Evolutionary conservation across 30 jellyfish, hydroid and myxozoan genomes (phyloP).

Genomic region (Euphysa ruthae): DNA sequence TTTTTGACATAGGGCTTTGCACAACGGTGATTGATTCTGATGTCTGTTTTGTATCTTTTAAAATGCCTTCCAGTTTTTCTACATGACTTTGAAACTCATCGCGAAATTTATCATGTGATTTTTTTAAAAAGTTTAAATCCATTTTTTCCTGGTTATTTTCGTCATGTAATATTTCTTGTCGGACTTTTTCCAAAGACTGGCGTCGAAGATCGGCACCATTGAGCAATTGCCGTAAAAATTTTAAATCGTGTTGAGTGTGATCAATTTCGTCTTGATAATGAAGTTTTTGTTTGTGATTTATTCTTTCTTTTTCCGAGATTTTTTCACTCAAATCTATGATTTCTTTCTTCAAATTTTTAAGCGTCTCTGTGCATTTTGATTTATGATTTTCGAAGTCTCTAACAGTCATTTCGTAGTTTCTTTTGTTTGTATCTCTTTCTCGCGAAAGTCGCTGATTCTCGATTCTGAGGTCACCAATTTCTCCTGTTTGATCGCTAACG

Average conservation of each 20-base stretch:
- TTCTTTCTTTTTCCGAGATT: slow-evolving; percentile 78
- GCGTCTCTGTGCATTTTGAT: slow-evolving; percentile 46
- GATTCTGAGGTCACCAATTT: slow-evolving; percentile 49
- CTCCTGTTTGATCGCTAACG: slow-evolving; percentile 47
- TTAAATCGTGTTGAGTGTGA: slow-evolving; percentile 63
- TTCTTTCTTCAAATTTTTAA: slow-evolving; percentile 62
- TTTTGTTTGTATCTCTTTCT: slow-evolving; percentile 44
- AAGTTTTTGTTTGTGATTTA: slow-evolving; percentile 70
- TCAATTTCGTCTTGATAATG: slow-evolving; percentile 83
- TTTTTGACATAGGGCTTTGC: slow-evolving; percentile 95
- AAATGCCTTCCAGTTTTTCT: slow-evolving; percentile 70
- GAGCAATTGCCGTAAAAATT: slow-evolving; percentile 41
- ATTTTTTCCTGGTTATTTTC: slow-evolving; percentile 29
- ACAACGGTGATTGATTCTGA: slow-evolving; percentile 77
- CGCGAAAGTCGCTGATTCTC: slow-evolving; percentile 52
- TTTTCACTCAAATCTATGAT: slow-evolving; percentile 59
- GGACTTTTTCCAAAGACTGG: background rate
- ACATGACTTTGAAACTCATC: slow-evolving; percentile 75
- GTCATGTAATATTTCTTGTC: background rate
- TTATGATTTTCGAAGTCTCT: slow-evolving; percentile 76
- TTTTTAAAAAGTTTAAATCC: slow-evolving; percentile 46
- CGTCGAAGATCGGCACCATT: slow-evolving; percentile 32
- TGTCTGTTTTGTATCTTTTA: slow-evolving; percentile 50
- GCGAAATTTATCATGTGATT: slow-evolving; percentile 68
- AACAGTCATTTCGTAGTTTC: slow-evolving; percentile 28